A percentile compares a stretch with the other conserved stretches of the same genome.
phyloP scores from a whole-genome alignment of 2,888 invertebrate genomes.

The Rhopalosiphum nymphaeae region DNA sequence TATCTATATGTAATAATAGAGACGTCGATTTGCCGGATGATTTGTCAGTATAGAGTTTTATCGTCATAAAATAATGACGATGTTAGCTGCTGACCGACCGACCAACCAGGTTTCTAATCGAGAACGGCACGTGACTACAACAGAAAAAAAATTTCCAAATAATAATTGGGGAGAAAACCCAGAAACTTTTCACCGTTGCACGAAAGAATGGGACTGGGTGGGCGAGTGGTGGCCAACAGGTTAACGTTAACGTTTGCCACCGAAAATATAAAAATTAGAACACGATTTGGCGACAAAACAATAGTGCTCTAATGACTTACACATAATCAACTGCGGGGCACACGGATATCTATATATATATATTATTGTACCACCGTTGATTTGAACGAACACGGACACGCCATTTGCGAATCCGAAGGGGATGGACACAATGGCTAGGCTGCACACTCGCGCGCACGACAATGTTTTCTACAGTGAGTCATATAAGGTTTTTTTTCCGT shows the following conservation, averaged over 20 bases:
- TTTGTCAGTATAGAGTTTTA: slow-evolving; percentile 23
- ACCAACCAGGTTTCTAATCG: slow-evolving; percentile 24
- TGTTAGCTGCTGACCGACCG: neutral
- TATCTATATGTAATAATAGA: slow-evolving; percentile 36
- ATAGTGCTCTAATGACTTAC: slow-evolving; percentile 43
- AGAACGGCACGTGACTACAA: slow-evolving; percentile 2
- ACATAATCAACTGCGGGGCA: neutral
- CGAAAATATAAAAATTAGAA: neutral
- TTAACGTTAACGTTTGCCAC: neutral
- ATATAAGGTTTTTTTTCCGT: slow-evolving; percentile 39
- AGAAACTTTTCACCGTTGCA: neutral
- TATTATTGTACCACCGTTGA: neutral
- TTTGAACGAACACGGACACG: slow-evolving; percentile 14
- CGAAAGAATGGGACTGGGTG: neutral
- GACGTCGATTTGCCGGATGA: slow-evolving; percentile 44
- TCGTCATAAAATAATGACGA: slow-evolving; percentile 39
- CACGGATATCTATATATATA: neutral
- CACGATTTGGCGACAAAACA: slow-evolving; percentile 34
- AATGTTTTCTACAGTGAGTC: slow-evolving; percentile 45
- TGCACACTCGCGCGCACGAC: neutral
- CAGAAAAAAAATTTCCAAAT: neutral
- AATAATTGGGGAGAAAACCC: neutral
- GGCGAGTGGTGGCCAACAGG: neutral
- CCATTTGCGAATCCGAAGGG: slow-evolving; percentile 43
- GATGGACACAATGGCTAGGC: slow-evolving; percentile 27